A percentile compares a stretch with the other conserved stretches of the same genome.
Conservation (phyloP, 2,797 vertebrate species). For the Dermochelys coriacea region DNA sequence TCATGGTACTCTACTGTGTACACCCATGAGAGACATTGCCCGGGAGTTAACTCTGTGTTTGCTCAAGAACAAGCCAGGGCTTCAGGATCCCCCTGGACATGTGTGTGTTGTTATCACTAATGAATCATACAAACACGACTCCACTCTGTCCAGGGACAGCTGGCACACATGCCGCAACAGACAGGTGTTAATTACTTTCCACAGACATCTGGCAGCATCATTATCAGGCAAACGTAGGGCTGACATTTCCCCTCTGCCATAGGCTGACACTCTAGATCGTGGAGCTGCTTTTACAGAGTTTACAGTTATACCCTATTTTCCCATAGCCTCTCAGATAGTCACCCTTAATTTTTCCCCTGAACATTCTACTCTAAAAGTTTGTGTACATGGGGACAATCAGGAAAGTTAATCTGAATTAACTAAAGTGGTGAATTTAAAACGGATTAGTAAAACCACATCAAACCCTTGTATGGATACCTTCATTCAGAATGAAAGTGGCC, state of each 20-base stretch:
- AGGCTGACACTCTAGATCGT: rapidly evolving
- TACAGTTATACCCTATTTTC: not conserved
- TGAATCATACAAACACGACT: rapidly evolving
- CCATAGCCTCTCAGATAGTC: not conserved
- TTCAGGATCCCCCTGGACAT: rapidly evolving
- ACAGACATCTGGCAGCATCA: not conserved
- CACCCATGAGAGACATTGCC: not conserved
- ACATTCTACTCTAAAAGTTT: not conserved
- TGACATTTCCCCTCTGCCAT: not conserved
- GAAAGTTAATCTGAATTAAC: not conserved
- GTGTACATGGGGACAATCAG: not conserved
- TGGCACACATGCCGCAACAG: rapidly evolving
- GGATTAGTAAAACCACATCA: not conserved
- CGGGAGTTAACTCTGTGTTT: not conserved
- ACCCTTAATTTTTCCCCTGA: not conserved
- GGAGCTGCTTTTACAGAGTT: not conserved
- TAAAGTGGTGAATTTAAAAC: not conserved
- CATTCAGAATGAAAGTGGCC: not conserved
- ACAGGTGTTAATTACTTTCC: not conserved
- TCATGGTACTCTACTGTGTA: not conserved
- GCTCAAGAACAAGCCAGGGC: not conserved
- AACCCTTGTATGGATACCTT: not conserved
- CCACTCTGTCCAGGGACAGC: not conserved
- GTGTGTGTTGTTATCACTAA: not conserved
- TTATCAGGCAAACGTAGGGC: rapidly evolving